These are phyloP conservation scores for Sminthurides bifidus DNA, from an alignment of 1,140 invertebrate species.

Conservation along the genomic window DNA sequence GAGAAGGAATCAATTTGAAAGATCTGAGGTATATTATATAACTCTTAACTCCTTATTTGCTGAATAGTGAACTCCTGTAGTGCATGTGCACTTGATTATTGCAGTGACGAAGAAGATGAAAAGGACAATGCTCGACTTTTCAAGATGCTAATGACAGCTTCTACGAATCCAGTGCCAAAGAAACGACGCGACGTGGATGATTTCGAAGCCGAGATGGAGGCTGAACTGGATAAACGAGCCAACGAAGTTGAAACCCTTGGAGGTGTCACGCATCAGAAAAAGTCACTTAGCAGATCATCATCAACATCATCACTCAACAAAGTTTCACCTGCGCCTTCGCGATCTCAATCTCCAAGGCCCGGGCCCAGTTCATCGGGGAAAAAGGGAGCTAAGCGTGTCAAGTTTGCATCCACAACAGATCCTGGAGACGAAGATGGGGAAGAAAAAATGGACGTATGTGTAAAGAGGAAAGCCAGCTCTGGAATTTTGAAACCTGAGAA, in stretches of 20 bases:
- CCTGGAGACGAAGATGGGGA: neutral
- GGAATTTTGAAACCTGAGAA: slow-evolving; percentile 11
- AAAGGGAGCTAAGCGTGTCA: neutral
- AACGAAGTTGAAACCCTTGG: slow-evolving; percentile 20
- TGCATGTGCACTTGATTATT: neutral
- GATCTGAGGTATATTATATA: neutral
- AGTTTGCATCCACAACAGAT: neutral
- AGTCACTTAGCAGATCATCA: slow-evolving; percentile 27
- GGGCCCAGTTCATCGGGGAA: neutral
- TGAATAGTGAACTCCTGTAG: neutral
- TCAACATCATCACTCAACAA: slow-evolving; percentile 9
- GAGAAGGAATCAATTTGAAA: neutral
- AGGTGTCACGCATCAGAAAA: slow-evolving; percentile 26
- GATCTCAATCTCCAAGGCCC: neutral
- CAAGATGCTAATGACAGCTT: slow-evolving; percentile 13
- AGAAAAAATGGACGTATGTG: neutral
- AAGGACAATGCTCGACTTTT: slow-evolving; percentile 13
- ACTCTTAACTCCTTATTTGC: neutral
- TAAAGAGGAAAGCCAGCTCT: neutral
- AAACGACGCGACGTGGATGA: slow-evolving; percentile 17
- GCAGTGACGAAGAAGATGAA: slow-evolving; percentile 28
- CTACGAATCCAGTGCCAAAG: slow-evolving; percentile 8
- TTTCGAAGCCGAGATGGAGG: slow-evolving; percentile 31
- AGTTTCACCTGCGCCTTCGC: neutral
- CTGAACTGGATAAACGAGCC: slow-evolving; percentile 24